Percentiles rank a stretch among this genome's conserved stretches.
Evolutionary conservation across 2,888 invertebrate genomes (phyloP).

Genomic region (Sminthurides aquaticus): DNA sequence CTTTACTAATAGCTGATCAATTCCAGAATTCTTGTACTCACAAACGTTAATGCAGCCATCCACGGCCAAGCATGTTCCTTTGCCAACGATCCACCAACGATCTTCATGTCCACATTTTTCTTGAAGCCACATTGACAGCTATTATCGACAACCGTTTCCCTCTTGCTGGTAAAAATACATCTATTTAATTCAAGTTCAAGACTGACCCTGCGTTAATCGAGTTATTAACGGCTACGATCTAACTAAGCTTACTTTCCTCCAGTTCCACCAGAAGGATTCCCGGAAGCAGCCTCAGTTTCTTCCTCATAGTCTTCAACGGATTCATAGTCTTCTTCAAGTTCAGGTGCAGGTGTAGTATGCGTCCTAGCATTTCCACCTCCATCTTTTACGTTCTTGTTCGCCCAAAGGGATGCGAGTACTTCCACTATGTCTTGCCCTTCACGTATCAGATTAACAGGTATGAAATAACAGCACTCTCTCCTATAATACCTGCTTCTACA

Average conservation of each 20-base stretch:
- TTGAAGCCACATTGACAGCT: slow-evolving; percentile 12
- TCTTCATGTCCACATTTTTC: slow-evolving; percentile 21
- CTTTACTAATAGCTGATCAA: not conserved
- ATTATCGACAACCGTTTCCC: not conserved
- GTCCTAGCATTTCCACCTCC: not conserved
- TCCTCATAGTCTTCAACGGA: not conserved
- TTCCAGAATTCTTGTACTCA: slow-evolving; percentile 5
- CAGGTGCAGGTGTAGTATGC: not conserved
- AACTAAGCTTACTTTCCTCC: too few relatives aligned
- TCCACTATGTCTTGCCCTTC: not conserved
- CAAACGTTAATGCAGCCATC: slow-evolving; percentile 34
- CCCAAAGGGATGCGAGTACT: not conserved
- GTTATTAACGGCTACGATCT: too few relatives aligned
- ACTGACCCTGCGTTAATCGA: too few relatives aligned
- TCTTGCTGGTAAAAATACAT: too few relatives aligned
- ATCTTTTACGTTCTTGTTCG: not conserved
- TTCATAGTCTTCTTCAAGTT: not conserved
- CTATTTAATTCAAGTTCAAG: too few relatives aligned
- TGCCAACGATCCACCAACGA: slow-evolving; percentile 37
- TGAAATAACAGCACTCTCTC: too few relatives aligned
- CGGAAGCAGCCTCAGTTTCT: not conserved
- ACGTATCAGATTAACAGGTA: too few relatives aligned
- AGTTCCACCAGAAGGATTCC: too few relatives aligned
- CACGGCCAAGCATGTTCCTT: slow-evolving; percentile 35
- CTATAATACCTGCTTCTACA: too few relatives aligned